Evolutionary conservation across 2,797 vertebrate genomes (phyloP).

Genomic region (Enteromius unitaeniatus): DNA sequence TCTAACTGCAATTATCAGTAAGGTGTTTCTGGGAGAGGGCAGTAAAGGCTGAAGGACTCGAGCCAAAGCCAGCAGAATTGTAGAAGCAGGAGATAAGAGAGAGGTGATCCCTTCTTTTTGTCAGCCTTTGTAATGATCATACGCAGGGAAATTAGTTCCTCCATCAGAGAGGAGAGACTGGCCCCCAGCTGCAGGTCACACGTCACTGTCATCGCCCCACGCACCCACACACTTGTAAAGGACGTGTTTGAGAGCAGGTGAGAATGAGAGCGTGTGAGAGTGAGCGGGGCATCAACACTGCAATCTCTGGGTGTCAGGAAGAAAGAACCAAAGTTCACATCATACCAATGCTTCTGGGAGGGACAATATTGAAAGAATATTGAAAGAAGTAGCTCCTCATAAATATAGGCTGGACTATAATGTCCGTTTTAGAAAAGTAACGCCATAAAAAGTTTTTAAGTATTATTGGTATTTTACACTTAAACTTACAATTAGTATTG

Average conservation of each 20-base stretch:
- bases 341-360: not conserved
- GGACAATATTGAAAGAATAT: not conserved
- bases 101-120: slow-evolving; percentile 73
- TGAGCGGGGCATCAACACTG: not conserved
- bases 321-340: not conserved
- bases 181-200: slow-evolving; percentile 58
- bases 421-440: not conserved
- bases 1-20: not conserved
- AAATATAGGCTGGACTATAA: not conserved
- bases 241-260: slow-evolving; percentile 36
- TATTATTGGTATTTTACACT: too few relatives aligned
- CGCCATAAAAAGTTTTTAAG: too few relatives aligned
- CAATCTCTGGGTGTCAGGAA: not conserved
- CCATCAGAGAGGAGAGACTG: slow-evolving; percentile 49
- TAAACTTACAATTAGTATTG: too few relatives aligned
- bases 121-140: slow-evolving; percentile 75
- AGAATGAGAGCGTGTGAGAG: slow-evolving; percentile 5
- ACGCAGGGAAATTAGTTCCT: slow-evolving; percentile 78
- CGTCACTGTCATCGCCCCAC: slow-evolving; percentile 58
- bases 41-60: slow-evolving; percentile 38
- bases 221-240: slow-evolving; percentile 40
- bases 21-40: not conserved
- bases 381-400: not conserved
- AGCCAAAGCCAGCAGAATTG: slow-evolving; percentile 36
- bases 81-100: slow-evolving; percentile 50